Evolutionary conservation across 2,888 invertebrate species (phyloP).

Genomic region (Empis stercorea): DNA sequence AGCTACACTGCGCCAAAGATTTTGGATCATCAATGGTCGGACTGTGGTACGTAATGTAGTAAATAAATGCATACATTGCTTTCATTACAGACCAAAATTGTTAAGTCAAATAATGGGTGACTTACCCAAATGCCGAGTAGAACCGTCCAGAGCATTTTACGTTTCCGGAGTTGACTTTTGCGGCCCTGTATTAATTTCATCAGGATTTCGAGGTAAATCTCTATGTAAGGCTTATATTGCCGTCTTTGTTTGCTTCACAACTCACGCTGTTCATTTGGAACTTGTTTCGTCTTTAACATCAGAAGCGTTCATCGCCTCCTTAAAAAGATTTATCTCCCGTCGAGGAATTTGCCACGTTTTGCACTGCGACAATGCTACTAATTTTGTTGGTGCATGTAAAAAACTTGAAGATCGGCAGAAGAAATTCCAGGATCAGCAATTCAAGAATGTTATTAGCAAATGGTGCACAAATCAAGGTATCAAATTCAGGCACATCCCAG

Average conservation of each 20-base stretch:
- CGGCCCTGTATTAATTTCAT: slow-evolving; percentile 5
- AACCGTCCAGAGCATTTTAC: slow-evolving; percentile 5
- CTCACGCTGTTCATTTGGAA: slow-evolving; percentile 13
- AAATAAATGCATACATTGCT: slow-evolving; percentile 10
- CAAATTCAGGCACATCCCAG: slow-evolving; percentile 6
- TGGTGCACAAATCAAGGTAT: slow-evolving; percentile 7
- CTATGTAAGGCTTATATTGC: slow-evolving; percentile 10
- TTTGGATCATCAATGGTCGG: slow-evolving; percentile 7
- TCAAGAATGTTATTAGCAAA: slow-evolving; percentile 1
- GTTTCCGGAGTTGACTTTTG: slow-evolving; percentile 9
- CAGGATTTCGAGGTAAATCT: slow-evolving; percentile 1
- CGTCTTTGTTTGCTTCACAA: slow-evolving; percentile 11
- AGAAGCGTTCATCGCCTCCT: slow-evolving; percentile 9
- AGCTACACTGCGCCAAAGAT: not conserved
- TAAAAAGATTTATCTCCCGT: slow-evolving; percentile 12
- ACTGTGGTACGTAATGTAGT: slow-evolving; percentile 6
- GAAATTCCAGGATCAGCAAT: slow-evolving; percentile 7
- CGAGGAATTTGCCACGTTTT: slow-evolving; percentile 9
- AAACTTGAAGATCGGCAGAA: slow-evolving; percentile 9
- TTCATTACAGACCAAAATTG: slow-evolving; percentile 9
- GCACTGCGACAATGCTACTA: slow-evolving; percentile 13
- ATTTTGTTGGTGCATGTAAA: slow-evolving; percentile 11
- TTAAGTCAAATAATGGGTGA: slow-evolving; percentile 12
- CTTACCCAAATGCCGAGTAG: slow-evolving; percentile 9
- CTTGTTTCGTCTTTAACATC: slow-evolving; percentile 12